Conservation (phyloP, 2,888 invertebrate genomes). For the Elysia crispata region DNA sequence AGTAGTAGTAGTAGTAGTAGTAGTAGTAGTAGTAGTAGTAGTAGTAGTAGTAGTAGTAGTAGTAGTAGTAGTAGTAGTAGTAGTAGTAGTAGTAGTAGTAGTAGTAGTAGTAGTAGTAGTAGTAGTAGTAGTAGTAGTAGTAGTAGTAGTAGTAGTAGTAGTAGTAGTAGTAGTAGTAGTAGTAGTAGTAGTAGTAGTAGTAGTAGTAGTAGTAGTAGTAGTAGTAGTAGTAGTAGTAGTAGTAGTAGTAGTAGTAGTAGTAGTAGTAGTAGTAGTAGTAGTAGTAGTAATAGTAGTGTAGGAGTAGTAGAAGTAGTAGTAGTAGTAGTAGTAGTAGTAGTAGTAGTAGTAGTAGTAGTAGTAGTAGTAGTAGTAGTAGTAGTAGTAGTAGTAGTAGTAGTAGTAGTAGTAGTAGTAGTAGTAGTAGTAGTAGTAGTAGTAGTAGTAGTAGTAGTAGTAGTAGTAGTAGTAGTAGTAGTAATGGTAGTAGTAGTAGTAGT, state of each 20-base stretch:
- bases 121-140: slow-evolving; percentile 3
- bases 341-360: neutral
- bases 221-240: neutral
- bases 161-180: slow-evolving; percentile 1
- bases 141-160: neutral
- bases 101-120: neutral
- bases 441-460: neutral
- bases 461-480: neutral
- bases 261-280: neutral
- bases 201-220: slow-evolving; percentile 1
- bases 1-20: slow-evolving; percentile 4
- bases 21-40: neutral
- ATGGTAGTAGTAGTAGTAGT: slow-evolving; percentile 4
- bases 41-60: slow-evolving; percentile 9
- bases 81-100: slow-evolving; percentile 9
- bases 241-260: slow-evolving; percentile 1
- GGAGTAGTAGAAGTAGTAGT: too few species aligned
- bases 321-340: slow-evolving; percentile 9
- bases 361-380: slow-evolving; percentile 1
- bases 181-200: neutral
- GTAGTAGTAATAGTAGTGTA: too few species aligned
- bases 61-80: neutral
- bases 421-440: neutral
- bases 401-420: neutral
- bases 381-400: neutral